These are phyloP conservation scores for Ceratina australensis DNA, from an alignment of 1,140 invertebrate species.

Conservation along the genomic window DNA sequence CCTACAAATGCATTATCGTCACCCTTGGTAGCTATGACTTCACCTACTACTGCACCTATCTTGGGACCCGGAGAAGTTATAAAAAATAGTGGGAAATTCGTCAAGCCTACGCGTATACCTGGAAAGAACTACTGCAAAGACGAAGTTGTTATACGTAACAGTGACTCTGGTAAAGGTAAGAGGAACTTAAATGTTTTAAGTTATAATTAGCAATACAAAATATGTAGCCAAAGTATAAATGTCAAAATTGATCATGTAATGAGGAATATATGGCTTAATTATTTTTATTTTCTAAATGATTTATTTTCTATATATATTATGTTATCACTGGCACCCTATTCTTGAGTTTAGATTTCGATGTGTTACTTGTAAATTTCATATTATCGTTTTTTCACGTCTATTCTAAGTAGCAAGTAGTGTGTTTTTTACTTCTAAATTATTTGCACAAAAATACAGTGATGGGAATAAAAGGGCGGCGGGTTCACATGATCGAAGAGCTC, in stretches of 20 bases:
- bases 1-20: constrained; percentile 69
- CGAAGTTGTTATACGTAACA: constrained; percentile 95
- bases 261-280: constrained; percentile 16
- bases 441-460: constrained; percentile 88
- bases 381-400: constrained; percentile 30
- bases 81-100: constrained; percentile 92
- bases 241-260: constrained; percentile 19
- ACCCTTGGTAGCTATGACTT: constrained; percentile 64
- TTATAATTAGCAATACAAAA: constrained; percentile 1
- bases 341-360: constrained; percentile 8
- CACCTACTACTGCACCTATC: constrained; percentile 80
- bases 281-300: constrained; percentile 18
- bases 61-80: constrained; percentile 90
- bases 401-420: constrained; percentile 51
- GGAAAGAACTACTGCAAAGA: constrained; percentile 96
- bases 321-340: constrained; percentile 17
- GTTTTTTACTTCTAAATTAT: constrained; percentile 66
- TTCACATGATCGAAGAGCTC: constrained; percentile 98
- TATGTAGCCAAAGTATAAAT: constrained; percentile 18
- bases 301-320: constrained; percentile 30
- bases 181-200: constrained; percentile 23
- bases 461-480: constrained; percentile 97
- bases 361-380: constrained; percentile 3
- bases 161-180: constrained; percentile 96
- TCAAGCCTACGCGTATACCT: constrained; percentile 92